Evolutionary conservation across 2,888 invertebrate genomes (phyloP).

Genomic region (Apodemia mormo): DNA sequence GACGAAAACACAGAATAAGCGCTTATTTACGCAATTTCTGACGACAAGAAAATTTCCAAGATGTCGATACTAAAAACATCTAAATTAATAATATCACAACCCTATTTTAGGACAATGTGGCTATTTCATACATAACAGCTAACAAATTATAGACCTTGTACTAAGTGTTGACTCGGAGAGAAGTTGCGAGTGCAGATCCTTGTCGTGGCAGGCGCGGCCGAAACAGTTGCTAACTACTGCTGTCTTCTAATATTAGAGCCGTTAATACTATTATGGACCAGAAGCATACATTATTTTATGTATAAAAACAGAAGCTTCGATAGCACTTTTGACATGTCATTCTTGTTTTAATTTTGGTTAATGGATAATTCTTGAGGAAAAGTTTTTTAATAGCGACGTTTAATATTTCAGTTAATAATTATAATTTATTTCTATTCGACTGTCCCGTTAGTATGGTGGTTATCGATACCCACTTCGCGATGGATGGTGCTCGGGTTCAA

Average conservation of each 20-base stretch:
- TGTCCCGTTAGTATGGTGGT: no score
- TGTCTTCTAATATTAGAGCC: constrained; percentile 14
- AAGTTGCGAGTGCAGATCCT: constrained; percentile 8
- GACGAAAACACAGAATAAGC: no score
- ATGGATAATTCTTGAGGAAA: neutral
- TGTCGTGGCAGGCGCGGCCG: constrained; percentile 14
- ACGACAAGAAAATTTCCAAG: no score
- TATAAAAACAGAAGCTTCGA: neutral
- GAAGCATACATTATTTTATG: neutral
- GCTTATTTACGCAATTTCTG: no score
- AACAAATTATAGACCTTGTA: constrained; percentile 4
- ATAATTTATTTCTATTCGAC: no score
- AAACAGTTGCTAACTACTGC: constrained; percentile 1
- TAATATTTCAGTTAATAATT: no score
- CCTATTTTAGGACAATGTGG: neutral
- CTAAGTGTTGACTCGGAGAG: neutral
- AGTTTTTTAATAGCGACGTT: no score
- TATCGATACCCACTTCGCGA: no score
- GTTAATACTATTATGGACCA: neutral
- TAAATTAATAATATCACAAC: neutral
- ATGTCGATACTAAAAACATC: no score
- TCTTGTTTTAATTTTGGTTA: neutral
- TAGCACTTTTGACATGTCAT: neutral
- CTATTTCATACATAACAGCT: neutral
- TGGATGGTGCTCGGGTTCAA: neutral